Percentiles rank a stretch among this genome's conserved stretches.
phyloP scores from a whole-genome alignment of 2,113 vertebrate species.

The Notarius lentiginosus region DNA sequence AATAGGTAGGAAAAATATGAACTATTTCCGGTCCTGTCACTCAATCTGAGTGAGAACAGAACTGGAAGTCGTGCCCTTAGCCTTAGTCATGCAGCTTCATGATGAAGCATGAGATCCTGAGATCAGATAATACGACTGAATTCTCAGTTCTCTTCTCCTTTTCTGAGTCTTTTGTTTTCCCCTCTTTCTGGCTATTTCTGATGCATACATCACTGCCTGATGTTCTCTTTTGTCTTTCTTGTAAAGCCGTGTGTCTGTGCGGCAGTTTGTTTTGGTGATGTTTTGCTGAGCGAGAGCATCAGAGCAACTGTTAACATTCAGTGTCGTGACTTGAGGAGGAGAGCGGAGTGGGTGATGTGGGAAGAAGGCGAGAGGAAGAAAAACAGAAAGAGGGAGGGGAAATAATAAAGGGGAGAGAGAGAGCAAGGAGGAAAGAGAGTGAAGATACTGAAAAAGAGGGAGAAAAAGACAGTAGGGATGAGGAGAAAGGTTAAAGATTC shows the following conservation, averaged over 20 bases:
- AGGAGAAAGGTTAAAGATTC: background rate
- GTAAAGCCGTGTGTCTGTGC: background rate
- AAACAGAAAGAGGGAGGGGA: background rate
- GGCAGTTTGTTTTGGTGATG: background rate
- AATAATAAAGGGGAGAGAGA: background rate
- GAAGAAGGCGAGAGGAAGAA: background rate
- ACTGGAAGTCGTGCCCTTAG: background rate
- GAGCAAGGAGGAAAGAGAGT: background rate
- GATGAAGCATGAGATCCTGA: background rate
- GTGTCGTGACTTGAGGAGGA: constrained; percentile 38
- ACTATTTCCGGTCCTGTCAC: background rate
- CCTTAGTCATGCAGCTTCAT: background rate
- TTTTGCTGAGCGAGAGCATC: background rate
- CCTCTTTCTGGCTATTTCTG: background rate
- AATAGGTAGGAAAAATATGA: background rate
- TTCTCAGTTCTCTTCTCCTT: no score
- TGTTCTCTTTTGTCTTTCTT: background rate
- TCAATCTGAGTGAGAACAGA: background rate
- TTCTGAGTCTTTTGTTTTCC: background rate
- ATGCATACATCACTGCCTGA: background rate
- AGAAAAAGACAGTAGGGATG: background rate
- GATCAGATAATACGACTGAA: background rate
- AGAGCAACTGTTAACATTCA: background rate
- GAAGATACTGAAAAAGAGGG: no score
- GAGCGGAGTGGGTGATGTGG: constrained; percentile 19